These are phyloP conservation scores for Chinchilla lanigera DNA, from an alignment of 2,113 vertebrate genomes.

Conservation along the genomic window DNA sequence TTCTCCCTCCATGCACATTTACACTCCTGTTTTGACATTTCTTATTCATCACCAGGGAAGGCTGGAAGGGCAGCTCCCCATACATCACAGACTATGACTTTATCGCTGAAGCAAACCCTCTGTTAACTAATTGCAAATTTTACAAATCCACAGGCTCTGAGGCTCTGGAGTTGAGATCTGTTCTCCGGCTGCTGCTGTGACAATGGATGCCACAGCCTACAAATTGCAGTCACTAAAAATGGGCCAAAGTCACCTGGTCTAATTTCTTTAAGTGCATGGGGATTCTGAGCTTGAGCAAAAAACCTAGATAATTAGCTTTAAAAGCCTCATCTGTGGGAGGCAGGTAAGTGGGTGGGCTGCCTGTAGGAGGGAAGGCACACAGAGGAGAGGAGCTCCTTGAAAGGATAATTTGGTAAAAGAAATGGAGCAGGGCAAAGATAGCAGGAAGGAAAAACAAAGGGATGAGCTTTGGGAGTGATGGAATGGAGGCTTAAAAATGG, in stretches of 20 bases:
- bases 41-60: neutral
- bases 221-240: slow-evolving; percentile 65
- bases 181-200: neutral
- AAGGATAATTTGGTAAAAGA: slow-evolving; percentile 38
- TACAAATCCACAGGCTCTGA: rapidly evolving
- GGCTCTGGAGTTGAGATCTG: neutral
- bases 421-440: slow-evolving; percentile 54
- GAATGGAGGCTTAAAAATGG: neutral
- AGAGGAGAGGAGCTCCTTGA: slow-evolving; percentile 50
- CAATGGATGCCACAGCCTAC: neutral
- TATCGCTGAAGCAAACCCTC: neutral
- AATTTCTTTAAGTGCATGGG: slow-evolving; percentile 16
- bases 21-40: neutral
- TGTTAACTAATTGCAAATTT: neutral
- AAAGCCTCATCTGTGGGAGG: slow-evolving; percentile 69
- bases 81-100: rapidly evolving
- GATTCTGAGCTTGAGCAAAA: slow-evolving; percentile 36
- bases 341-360: slow-evolving; percentile 71
- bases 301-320: slow-evolving; percentile 66
- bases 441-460: neutral
- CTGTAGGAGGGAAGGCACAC: slow-evolving; percentile 67
- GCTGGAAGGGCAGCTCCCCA: neutral
- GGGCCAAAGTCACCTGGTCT: slow-evolving; percentile 67
- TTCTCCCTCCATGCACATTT: neutral
- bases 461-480: neutral